These are phyloP conservation scores for Pyrrhia umbra DNA, from an alignment of 2,888 invertebrate species.

Conservation along the genomic window DNA sequence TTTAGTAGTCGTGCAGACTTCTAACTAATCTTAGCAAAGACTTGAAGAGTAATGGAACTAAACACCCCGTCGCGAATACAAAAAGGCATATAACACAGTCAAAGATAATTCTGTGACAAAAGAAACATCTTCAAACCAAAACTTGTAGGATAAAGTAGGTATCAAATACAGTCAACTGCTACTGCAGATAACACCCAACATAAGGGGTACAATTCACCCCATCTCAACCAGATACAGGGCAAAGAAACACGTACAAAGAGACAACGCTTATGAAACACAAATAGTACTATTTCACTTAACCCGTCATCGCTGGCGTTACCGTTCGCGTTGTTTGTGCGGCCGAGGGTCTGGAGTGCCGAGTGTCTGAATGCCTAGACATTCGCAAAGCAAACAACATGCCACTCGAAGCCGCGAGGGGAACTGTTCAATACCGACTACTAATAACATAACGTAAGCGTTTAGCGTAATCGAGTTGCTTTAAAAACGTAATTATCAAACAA, in stretches of 20 bases:
- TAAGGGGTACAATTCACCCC: slow-evolving; percentile 2
- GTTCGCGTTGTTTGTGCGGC: slow-evolving; percentile 45
- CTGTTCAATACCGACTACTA: slow-evolving; percentile 29
- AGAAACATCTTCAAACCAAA: neutral
- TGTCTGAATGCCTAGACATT: slow-evolving; percentile 60
- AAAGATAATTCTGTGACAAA: neutral
- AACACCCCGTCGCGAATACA: neutral
- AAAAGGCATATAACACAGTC: neutral
- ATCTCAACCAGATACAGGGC: slow-evolving; percentile 1
- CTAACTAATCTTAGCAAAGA: neutral
- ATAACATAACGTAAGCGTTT: slow-evolving; percentile 51
- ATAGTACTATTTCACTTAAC: slow-evolving; percentile 62
- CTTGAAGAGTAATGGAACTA: neutral
- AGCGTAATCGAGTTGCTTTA: slow-evolving; percentile 33
- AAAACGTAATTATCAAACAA: slow-evolving; percentile 16
- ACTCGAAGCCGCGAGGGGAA: slow-evolving; percentile 46
- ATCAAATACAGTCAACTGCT: slow-evolving; percentile 7
- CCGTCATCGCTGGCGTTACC: slow-evolving; percentile 41
- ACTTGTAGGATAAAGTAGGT: too few relatives aligned
- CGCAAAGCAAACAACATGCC: slow-evolving; percentile 59
- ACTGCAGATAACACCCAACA: slow-evolving; percentile 3
- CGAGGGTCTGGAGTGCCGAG: slow-evolving; percentile 55
- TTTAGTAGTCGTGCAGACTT: neutral
- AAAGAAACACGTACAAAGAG: slow-evolving; percentile 39
- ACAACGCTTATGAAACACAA: slow-evolving; percentile 45